Evolutionary conservation across 2,888 invertebrate genomes (phyloP), one percentile per base, ranked within the genome.

Genomic region (Syrphus vitripennis): DNA sequence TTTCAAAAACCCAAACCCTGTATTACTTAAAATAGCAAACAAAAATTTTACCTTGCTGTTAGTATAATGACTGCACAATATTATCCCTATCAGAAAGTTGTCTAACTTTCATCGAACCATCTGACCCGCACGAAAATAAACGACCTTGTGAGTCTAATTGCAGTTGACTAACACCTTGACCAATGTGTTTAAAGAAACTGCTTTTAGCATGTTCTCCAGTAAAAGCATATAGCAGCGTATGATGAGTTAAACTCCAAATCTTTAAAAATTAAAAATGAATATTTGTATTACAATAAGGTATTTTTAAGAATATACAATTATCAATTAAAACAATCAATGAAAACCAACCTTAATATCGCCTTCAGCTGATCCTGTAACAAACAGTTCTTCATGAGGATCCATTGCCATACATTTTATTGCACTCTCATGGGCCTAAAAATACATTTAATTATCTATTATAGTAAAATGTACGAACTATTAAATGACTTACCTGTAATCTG

Each of bases 41-140:
- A n/a, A 45, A 16, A 59, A 21, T 37, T 63, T 82, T 82, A 86
- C 86, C 87, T 76, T 61, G 53, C 74, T 75, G 76, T 91, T 93
- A 94, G 91, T 94, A 94, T 89, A 94, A 91, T 82, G 94, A 92
- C 89, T 94, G 94, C 80, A 94, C 93, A 89, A 94, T 93, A 84
- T 93, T 93, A 90, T 95, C 95, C 88, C 96, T 94, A 91, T 98
- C 98, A 19, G 98, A 97, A 89, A 99, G 93, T 91, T 97, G 96
- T 88, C 99, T 95, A 88, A 99, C 97, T 94, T 99, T 99, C 96
- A 99, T 97, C 65, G 99, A 98, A 89, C 99, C 99, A 94, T 99
- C 99, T 63, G 98, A 98, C 74, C 99, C 99, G 93, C 99, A 99
- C 6, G 99, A 99, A 93, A 98, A 99, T 89, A 99, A 93, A 61